phyloP scores from a whole-genome alignment of 1,140 invertebrate species.

The Drosophila nigrodunni region DNA sequence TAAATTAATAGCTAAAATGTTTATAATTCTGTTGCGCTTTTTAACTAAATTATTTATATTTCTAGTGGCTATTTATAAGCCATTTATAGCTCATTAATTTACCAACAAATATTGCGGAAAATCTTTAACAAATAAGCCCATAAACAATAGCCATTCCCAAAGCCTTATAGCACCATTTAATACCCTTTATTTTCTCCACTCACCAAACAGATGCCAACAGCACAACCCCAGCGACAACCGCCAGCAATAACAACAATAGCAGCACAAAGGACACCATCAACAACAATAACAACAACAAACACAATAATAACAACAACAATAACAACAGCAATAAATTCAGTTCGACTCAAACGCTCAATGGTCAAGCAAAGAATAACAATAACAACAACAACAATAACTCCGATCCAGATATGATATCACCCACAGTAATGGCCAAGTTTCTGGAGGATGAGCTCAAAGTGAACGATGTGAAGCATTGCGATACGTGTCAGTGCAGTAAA shows the following conservation, averaged over 20 bases:
- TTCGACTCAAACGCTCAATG: conserved; percentile 40
- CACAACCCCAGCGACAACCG: neutral
- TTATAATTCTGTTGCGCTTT: no score
- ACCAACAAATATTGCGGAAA: neutral
- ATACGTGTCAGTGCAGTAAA: conserved; percentile 91
- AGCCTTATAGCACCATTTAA: neutral
- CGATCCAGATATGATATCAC: conserved; percentile 93
- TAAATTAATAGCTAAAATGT: no score
- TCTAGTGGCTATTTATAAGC: no score
- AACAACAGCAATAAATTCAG: conserved; percentile 58
- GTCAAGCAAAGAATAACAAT: conserved; percentile 52
- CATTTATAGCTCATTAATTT: neutral
- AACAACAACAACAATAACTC: conserved; percentile 84
- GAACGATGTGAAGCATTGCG: conserved; percentile 91
- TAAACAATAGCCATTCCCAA: no score
- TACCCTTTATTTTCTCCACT: no score
- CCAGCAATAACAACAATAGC: conserved; percentile 53
- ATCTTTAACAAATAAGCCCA: neutral
- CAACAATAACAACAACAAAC: conserved; percentile 52
- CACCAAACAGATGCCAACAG: conserved; percentile 11
- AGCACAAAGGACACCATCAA: conserved; percentile 54
- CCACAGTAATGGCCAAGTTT: conserved; percentile 96
- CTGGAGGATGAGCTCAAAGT: conserved; percentile 93
- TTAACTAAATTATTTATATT: no score
- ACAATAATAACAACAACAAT: conserved; percentile 47